A percentile compares a stretch with the other conserved stretches of the same genome.
These are phyloP conservation scores for Hydrolagus colliei DNA, from an alignment of 2,797 vertebrate species.

Conservation along the genomic window DNA sequence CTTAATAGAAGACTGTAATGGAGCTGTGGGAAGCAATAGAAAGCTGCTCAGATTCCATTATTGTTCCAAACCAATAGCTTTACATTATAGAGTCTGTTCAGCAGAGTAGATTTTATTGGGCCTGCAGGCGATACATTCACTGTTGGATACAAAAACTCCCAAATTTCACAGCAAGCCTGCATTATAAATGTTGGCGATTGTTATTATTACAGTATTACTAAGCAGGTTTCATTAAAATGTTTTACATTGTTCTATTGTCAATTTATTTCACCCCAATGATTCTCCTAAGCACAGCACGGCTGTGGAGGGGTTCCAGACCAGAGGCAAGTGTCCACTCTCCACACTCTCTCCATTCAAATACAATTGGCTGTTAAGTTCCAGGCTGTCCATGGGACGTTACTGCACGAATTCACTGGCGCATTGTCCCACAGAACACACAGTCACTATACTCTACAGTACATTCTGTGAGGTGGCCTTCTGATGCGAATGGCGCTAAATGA, in stretches of 20 bases:
- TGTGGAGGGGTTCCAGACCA: constrained; percentile 42
- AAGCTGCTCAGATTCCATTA: background rate
- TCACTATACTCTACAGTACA: too few relatives aligned
- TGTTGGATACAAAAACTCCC: background rate
- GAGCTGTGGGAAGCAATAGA: background rate
- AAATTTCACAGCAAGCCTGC: background rate
- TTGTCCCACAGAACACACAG: too few relatives aligned
- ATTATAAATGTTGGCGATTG: background rate
- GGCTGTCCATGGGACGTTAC: too few relatives aligned
- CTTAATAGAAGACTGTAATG: background rate
- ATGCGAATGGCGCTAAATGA: too few relatives aligned
- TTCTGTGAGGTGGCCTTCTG: too few relatives aligned
- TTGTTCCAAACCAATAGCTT: background rate
- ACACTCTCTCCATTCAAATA: too few relatives aligned
- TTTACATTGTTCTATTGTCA: background rate
- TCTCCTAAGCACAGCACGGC: constrained; percentile 44
- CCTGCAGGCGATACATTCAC: background rate
- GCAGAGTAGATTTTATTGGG: background rate
- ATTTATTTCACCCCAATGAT: too few relatives aligned
- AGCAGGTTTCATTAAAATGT: background rate
- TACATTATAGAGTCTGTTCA: background rate
- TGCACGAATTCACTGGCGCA: too few relatives aligned
- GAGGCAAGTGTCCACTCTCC: too few relatives aligned
- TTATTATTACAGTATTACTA: background rate
- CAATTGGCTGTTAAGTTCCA: too few relatives aligned